These are phyloP conservation scores for Ophiodon elongatus DNA, from an alignment of 2,113 vertebrate genomes.

Conservation along the genomic window DNA sequence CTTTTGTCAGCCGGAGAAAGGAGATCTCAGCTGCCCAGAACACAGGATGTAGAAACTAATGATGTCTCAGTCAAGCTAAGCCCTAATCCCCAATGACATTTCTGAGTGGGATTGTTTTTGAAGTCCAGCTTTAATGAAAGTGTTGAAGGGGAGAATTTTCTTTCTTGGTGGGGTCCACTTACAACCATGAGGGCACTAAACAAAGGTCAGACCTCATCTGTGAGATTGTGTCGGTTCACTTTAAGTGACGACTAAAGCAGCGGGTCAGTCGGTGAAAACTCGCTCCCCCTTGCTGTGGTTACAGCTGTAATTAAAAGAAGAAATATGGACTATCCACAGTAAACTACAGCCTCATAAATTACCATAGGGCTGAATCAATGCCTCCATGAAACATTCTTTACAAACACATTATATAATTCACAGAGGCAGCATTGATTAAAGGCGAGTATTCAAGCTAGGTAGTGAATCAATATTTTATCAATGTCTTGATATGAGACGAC, in stretches of 20 bases:
- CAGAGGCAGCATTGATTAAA: neutral
- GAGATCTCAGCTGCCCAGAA: slow-evolving; percentile 41
- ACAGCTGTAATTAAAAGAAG: slow-evolving; percentile 5
- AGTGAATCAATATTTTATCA: neutral
- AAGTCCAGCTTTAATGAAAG: slow-evolving; percentile 62
- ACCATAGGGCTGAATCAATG: neutral
- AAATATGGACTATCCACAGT: neutral
- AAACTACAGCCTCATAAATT: neutral
- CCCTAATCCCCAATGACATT: slow-evolving; percentile 70
- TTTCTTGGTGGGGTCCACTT: slow-evolving; percentile 36
- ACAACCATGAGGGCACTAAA: slow-evolving; percentile 37
- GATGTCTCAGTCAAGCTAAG: slow-evolving; percentile 60
- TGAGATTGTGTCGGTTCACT: neutral
- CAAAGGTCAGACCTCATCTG: slow-evolving; percentile 24
- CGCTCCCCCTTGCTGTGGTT: neutral
- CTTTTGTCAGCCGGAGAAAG: slow-evolving; percentile 15
- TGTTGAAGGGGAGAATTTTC: slow-evolving; percentile 23
- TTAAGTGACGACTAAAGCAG: neutral
- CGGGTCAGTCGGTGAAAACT: neutral
- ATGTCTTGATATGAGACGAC: neutral
- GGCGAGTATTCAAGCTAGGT: neutral
- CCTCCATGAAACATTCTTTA: neutral
- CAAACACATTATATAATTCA: neutral
- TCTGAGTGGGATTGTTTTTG: slow-evolving; percentile 61
- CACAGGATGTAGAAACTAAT: slow-evolving; percentile 64